phyloP scores from a whole-genome alignment of 2,888 invertebrate genomes.

The Drosophila anomalipes region DNA sequence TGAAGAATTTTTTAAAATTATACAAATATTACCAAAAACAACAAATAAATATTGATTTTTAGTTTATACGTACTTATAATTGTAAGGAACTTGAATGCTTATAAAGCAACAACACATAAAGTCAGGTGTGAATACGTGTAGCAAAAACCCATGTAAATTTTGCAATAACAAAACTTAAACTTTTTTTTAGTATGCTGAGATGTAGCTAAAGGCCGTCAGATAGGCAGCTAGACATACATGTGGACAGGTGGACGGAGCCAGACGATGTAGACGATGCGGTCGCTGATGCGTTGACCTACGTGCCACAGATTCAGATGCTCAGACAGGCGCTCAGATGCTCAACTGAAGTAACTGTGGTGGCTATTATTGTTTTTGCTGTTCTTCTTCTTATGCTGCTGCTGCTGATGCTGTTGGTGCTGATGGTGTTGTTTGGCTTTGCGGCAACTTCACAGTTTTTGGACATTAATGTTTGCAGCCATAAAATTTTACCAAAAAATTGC shows the following conservation, averaged over 20 bases:
- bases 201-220: conserved; percentile 61
- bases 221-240: conserved; percentile 42
- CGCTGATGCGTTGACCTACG: conserved; percentile 75
- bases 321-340: conserved; percentile 54
- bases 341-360: conserved; percentile 30
- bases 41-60: conserved; percentile 1
- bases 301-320: conserved; percentile 68
- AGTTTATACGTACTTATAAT: background rate
- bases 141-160: conserved; percentile 60
- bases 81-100: background rate
- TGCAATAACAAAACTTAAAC: conserved; percentile 61
- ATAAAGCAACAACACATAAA: conserved; percentile 19
- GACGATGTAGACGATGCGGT: conserved; percentile 44
- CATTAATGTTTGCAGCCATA: conserved; percentile 70
- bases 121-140: conserved; percentile 65
- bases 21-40: background rate
- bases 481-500: conserved; percentile 44
- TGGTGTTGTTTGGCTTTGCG: conserved; percentile 59
- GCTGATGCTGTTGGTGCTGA: conserved; percentile 42
- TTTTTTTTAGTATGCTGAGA: conserved; percentile 41
- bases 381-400: conserved; percentile 34
- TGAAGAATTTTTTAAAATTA: background rate
- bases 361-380: conserved; percentile 17
- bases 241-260: conserved; percentile 41
- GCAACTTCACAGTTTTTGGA: conserved; percentile 82